Base-by-base conservation (phyloP, 2,113 vertebrate species). In the Athene noctua region DNA sequence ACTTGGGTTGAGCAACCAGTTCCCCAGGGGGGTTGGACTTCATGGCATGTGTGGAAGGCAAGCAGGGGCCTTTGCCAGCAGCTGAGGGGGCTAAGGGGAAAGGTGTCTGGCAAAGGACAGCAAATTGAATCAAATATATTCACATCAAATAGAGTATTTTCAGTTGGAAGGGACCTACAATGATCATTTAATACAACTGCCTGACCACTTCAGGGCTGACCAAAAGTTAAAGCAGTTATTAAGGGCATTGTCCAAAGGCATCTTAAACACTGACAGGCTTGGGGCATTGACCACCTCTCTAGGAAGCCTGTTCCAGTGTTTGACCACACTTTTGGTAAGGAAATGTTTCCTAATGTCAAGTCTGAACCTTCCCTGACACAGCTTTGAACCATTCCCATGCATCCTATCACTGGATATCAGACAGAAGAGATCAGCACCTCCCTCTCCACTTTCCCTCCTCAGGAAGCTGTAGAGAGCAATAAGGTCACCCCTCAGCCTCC, bases 261-360 rank as follows among this genome's bases (percentile, higher is more conserved):
- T 72, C 18, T 81, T 29, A 75, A 86, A 71, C 22, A 68, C 21
- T 72, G 44, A 15, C 16, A 92, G n/a, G 17, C 42, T 4, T 9
- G 14, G 5, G 6, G 5, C 26, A 52, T 29, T 2, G 1, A 61
- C 2, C 18, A 67, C 10, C 8, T 52, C 40, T 49, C 18, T 3
- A 66, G 40, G 17, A 82, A 82, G 21, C 4, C 36, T 3, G 0
- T 55, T 61, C 10, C 26, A 85, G 42, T 57, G 30, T 81, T 85
- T 79, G 29, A 47, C 3, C 21, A 74, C 11, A 1, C 23, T 40
- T 46, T 26, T 6, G 27, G 20, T 36, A 62, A 44, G 59, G 17
- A 81, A 85, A 57, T n/a, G 17, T 36, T 78, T 81, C 30, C 11
- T 49, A n/a, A 29, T 20, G 15, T 25, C n/a, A 42, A 62, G 38